These are phyloP conservation scores for Drosophila cardini DNA, from an alignment of 1,140 invertebrate genomes.

Conservation along the genomic window DNA sequence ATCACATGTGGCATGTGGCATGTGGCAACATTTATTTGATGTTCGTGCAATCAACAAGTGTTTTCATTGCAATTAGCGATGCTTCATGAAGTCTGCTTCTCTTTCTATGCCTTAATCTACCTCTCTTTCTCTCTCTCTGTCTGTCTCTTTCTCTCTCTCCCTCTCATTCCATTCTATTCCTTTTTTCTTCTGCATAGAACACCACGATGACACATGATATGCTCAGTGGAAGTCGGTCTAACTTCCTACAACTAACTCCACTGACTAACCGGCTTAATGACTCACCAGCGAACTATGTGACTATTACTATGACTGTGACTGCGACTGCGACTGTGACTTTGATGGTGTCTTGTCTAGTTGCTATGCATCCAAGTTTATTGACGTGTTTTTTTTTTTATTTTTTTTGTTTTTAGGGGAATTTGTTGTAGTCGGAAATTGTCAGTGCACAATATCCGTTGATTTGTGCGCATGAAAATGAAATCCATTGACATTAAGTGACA, in stretches of 20 bases:
- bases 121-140: background rate
- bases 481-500: conserved; percentile 71
- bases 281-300: background rate
- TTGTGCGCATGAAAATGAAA: conserved; percentile 78
- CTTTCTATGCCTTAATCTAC: background rate
- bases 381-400: conserved; percentile 33
- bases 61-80: conserved; percentile 69
- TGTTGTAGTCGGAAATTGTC: conserved; percentile 72
- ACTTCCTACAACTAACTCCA: background rate
- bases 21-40: background rate
- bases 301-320: background rate
- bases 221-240: background rate
- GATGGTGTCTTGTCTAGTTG: conserved; percentile 2
- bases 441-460: conserved; percentile 81
- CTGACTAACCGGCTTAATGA: background rate
- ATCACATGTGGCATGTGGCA: conserved; percentile 18
- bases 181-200: background rate
- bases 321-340: background rate
- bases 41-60: conserved; percentile 58
- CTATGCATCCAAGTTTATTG: conserved; percentile 44
- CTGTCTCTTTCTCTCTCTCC: background rate
- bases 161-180: background rate
- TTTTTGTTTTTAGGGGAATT: background rate
- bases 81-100: conserved; percentile 37
- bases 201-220: conserved; percentile 12